These are phyloP conservation scores for Pentalonia nigronervosa DNA, from an alignment of 1,140 invertebrate genomes.

Conservation along the genomic window DNA sequence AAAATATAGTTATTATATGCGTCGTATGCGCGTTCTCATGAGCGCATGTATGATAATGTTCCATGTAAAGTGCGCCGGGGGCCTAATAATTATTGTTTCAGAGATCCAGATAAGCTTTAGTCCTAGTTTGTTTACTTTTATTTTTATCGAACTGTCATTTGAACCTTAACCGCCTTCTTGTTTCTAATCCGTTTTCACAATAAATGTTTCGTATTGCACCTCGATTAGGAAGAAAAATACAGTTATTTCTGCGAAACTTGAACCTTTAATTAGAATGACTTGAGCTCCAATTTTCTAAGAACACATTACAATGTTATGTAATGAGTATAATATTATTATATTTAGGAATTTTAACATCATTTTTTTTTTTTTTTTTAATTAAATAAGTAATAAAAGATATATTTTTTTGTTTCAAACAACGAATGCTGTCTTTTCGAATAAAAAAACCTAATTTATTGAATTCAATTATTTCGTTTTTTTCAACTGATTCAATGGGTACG, in stretches of 20 bases:
- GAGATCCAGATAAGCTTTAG: neutral
- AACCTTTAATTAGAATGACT: neutral
- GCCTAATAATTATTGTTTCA: neutral
- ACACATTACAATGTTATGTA: neutral
- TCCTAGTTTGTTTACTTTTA: neutral
- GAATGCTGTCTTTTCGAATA: neutral
- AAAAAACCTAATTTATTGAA: neutral
- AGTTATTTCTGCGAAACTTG: neutral
- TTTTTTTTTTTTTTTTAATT: neutral
- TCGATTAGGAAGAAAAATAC: neutral
- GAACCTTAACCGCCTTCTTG: neutral
- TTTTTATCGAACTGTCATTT: neutral
- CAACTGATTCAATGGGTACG: neutral
- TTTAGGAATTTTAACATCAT: neutral
- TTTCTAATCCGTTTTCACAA: neutral
- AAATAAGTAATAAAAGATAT: neutral
- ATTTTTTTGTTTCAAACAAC: neutral
- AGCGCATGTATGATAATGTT: neutral
- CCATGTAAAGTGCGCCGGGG: fast-evolving
- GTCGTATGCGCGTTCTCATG: neutral
- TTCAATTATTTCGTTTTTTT: neutral
- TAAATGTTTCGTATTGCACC: neutral
- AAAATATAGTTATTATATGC: too few relatives aligned
- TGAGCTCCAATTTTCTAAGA: neutral
- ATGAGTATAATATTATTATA: neutral